These are phyloP conservation scores for Papilio gigon DNA, from an alignment of 2,888 invertebrate species.

Conservation along the genomic window DNA sequence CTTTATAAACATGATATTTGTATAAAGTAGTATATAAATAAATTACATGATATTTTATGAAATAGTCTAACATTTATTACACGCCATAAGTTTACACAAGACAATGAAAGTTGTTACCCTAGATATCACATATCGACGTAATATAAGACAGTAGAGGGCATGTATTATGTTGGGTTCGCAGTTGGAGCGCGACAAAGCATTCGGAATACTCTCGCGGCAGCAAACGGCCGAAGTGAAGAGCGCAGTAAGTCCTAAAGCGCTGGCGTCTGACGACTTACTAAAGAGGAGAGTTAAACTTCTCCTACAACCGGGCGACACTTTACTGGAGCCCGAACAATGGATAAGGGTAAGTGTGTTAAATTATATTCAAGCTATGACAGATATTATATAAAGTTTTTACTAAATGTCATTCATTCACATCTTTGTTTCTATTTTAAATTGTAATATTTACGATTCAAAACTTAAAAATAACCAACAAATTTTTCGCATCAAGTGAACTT, in stretches of 20 bases:
- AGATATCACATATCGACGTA: slow-evolving; percentile 1
- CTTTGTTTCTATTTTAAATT: background rate
- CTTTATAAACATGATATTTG: slow-evolving; percentile 15
- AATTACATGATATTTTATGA: background rate
- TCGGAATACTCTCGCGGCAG: slow-evolving; percentile 71
- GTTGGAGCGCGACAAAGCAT: slow-evolving; percentile 76
- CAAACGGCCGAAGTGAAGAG: slow-evolving; percentile 71
- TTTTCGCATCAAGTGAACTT: background rate
- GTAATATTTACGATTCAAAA: background rate
- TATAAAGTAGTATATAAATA: background rate
- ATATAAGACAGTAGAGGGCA: slow-evolving; percentile 7
- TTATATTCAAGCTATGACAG: background rate
- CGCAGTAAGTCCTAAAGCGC: slow-evolving; percentile 59
- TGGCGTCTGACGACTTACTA: slow-evolving; percentile 64
- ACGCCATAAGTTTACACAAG: background rate
- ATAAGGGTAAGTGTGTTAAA: slow-evolving; percentile 63
- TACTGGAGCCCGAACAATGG: slow-evolving; percentile 78
- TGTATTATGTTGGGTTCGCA: slow-evolving; percentile 46
- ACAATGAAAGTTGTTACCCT: background rate
- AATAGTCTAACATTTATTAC: no score
- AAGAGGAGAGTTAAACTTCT: slow-evolving; percentile 76
- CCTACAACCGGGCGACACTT: slow-evolving; percentile 77
- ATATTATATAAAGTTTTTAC: background rate
- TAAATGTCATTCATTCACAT: background rate
- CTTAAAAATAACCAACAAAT: background rate